Conservation (phyloP, 2,113 vertebrate genomes). For the Strix uralensis region DNA sequence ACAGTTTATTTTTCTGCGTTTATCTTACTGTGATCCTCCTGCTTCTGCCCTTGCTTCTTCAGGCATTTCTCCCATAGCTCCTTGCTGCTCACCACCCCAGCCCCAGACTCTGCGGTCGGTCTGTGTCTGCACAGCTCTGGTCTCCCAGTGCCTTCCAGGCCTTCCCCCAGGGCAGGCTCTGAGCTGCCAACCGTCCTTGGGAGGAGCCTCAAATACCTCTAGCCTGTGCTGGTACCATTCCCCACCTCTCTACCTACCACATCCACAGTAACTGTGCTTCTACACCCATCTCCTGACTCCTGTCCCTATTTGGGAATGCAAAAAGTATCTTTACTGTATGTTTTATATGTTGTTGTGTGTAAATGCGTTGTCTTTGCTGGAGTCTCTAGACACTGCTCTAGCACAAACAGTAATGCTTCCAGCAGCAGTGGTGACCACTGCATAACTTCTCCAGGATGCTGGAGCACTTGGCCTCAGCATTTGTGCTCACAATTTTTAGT, state of each 20-base stretch:
- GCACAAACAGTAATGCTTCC: background rate
- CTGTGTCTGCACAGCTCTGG: fast-evolving
- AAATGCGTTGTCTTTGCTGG: background rate
- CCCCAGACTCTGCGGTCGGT: fast-evolving
- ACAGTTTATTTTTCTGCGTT: background rate
- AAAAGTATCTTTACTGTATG: background rate
- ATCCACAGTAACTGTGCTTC: background rate
- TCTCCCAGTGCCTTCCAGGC: background rate
- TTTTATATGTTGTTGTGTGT: background rate
- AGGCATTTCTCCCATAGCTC: background rate
- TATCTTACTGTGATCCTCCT: background rate
- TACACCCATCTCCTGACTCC: background rate
- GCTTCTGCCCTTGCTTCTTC: background rate
- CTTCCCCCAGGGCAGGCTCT: background rate
- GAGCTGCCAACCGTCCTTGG: background rate
- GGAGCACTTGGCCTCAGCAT: background rate
- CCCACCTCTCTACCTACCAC: background rate
- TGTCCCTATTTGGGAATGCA: background rate
- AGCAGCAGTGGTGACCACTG: background rate
- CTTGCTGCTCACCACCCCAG: background rate
- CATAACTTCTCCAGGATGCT: background rate
- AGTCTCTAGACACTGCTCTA: background rate
- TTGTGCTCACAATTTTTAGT: background rate
- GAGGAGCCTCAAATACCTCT: background rate
- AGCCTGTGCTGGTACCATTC: fast-evolving